Conservation (phyloP, 2,888 invertebrate genomes). For the Andricus curvator region DNA sequence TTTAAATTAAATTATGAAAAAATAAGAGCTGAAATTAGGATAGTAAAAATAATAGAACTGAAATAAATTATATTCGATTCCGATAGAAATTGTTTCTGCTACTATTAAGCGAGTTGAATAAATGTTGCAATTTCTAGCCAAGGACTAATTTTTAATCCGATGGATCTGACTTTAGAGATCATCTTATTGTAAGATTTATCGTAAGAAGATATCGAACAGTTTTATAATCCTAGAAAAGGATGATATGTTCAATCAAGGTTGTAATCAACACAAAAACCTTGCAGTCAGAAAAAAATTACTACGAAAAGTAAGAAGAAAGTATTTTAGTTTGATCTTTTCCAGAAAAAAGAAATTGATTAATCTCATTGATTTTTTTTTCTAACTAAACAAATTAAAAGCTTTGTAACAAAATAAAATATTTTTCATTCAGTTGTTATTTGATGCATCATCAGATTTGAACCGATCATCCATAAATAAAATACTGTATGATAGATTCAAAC, state of each 20-base stretch:
- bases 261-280: no score
- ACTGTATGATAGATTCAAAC: not conserved
- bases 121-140: not conserved
- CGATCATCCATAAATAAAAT: not conserved
- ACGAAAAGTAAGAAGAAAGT: not conserved
- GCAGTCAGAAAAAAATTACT: no score
- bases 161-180: not conserved
- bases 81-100: no score
- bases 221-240: not conserved
- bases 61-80: no score
- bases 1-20: no score
- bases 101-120: not conserved
- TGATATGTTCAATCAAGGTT: not conserved
- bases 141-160: not conserved
- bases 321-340: not conserved
- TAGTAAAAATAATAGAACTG: no score
- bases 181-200: not conserved
- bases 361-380: not conserved
- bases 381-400: not conserved
- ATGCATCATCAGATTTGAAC: not conserved
- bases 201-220: not conserved
- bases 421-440: not conserved
- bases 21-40: no score
- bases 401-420: not conserved
- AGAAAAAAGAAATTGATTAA: not conserved